Conservation (phyloP, 2,888 invertebrate genomes). For the Melieria omissa region DNA sequence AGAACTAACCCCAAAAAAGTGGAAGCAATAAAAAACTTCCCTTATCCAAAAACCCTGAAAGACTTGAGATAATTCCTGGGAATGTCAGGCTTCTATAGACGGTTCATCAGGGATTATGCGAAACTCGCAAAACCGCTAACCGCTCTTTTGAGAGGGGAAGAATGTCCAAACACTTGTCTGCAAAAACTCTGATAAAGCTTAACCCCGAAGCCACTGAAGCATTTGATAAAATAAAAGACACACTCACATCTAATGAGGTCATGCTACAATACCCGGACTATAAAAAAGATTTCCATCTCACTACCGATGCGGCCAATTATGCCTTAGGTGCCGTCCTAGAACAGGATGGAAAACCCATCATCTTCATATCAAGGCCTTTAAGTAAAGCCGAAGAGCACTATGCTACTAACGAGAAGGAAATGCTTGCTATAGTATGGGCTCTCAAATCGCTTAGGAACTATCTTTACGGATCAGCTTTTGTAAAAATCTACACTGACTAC, state of each 20-base stretch:
- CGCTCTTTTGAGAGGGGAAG: constrained; percentile 31
- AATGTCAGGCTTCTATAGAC: constrained; percentile 34
- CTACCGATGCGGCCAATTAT: constrained; percentile 52
- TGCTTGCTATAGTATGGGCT: constrained; percentile 34
- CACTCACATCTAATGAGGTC: constrained; percentile 16
- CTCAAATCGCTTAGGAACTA: constrained; percentile 28
- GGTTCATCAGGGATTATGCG: constrained; percentile 24
- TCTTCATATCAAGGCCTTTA: constrained; percentile 34
- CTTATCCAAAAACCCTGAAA: constrained; percentile 32
- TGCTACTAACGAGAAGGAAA: constrained; percentile 38
- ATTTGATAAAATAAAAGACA: constrained; percentile 20
- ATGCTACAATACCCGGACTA: constrained; percentile 24
- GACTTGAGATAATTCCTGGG: constrained; percentile 41
- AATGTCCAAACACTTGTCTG: constrained; percentile 2
- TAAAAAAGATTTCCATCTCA: constrained; percentile 19
- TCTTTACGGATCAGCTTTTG: constrained; percentile 16
- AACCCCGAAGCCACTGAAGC: constrained; percentile 9
- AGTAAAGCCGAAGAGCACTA: constrained; percentile 27
- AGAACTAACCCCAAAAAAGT: constrained; percentile 22
- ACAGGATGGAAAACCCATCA: constrained; percentile 45
- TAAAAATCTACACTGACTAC: constrained; percentile 35
- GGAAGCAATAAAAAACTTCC: constrained; percentile 26
- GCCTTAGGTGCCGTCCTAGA: constrained; percentile 51
- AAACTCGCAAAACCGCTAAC: constrained; percentile 10
- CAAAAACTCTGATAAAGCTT: not conserved